phyloP scores from a whole-genome alignment of 2,888 invertebrate genomes.

The Patella depressa region DNA sequence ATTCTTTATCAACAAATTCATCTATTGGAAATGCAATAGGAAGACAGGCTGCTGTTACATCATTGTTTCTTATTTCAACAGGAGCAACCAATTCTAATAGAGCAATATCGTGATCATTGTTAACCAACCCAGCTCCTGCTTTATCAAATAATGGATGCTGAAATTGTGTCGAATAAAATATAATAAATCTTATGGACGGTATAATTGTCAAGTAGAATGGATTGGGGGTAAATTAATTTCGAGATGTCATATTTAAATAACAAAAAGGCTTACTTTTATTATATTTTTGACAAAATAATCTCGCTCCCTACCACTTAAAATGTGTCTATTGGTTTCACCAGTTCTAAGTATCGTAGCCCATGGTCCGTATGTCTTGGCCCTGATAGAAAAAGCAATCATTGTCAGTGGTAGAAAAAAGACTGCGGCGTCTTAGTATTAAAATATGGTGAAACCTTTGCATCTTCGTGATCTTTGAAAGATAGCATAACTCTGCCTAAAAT shows the following conservation, averaged over 20 bases:
- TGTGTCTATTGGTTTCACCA: constrained; percentile 23
- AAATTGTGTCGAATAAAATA: not conserved
- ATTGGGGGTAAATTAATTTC: too few species aligned
- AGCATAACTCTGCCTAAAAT: too few species aligned
- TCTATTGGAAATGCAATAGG: constrained; percentile 27
- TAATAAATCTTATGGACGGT: too few species aligned
- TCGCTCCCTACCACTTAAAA: constrained; percentile 20
- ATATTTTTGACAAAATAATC: constrained; percentile 33
- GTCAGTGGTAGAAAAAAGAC: too few species aligned
- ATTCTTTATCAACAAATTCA: constrained; percentile 31
- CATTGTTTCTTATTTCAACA: not conserved
- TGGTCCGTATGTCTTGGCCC: constrained; percentile 24
- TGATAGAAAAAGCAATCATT: not conserved
- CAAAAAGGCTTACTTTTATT: constrained; percentile 24
- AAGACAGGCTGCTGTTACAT: constrained; percentile 32
- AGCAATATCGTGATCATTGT: constrained; percentile 35
- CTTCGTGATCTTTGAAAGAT: too few species aligned
- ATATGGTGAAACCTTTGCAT: too few species aligned
- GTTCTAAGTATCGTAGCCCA: constrained; percentile 25
- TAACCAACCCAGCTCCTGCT: not conserved
- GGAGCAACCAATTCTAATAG: constrained; percentile 28
- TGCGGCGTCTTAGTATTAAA: too few species aligned
- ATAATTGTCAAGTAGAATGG: too few species aligned
- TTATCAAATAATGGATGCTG: constrained; percentile 33
- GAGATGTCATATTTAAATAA: not conserved